A percentile compares a stretch with the other conserved stretches of the same genome.
phyloP scores from a whole-genome alignment of 1,140 invertebrate species.

The Globodera ellingtonae region DNA sequence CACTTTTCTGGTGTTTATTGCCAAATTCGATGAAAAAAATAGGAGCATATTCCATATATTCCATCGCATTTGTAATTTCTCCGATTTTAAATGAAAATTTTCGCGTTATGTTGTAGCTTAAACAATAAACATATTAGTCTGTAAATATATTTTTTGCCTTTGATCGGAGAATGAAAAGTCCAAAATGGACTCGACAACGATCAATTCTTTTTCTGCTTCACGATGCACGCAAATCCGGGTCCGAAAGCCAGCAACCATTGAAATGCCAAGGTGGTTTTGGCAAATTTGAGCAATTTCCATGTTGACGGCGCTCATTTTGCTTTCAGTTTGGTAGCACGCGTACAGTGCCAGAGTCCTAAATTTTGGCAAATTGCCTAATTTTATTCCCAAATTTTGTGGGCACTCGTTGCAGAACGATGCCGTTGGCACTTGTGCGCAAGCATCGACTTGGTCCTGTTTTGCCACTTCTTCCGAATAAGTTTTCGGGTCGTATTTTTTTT shows the following conservation, averaged over 20 bases:
- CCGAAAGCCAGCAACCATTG: not conserved
- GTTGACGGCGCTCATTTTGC: not conserved
- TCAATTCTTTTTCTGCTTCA: not conserved
- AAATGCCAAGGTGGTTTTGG: not conserved
- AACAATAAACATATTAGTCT: not conserved
- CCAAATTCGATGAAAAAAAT: not conserved
- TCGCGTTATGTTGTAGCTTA: not conserved
- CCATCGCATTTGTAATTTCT: not conserved
- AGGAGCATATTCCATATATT: too few relatives aligned
- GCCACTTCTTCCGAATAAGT: too few relatives aligned
- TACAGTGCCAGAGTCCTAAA: not conserved
- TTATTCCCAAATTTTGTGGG: too few relatives aligned
- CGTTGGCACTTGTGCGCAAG: too few relatives aligned
- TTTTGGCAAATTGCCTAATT: too few relatives aligned
- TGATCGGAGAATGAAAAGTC: not conserved
- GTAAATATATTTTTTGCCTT: not conserved
- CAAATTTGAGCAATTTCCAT: not conserved
- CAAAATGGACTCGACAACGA: not conserved
- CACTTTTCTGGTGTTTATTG: not conserved
- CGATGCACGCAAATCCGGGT: not conserved
- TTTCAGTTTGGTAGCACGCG: not conserved
- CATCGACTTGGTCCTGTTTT: too few relatives aligned
- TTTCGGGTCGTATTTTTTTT: too few relatives aligned
- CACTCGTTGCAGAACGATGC: too few relatives aligned
- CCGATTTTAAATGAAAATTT: not conserved